Percentiles rank a stretch among this genome's conserved stretches.
Evolutionary conservation across 2,113 vertebrate genomes (phyloP).

Genomic region (Struthidea cinerea): DNA sequence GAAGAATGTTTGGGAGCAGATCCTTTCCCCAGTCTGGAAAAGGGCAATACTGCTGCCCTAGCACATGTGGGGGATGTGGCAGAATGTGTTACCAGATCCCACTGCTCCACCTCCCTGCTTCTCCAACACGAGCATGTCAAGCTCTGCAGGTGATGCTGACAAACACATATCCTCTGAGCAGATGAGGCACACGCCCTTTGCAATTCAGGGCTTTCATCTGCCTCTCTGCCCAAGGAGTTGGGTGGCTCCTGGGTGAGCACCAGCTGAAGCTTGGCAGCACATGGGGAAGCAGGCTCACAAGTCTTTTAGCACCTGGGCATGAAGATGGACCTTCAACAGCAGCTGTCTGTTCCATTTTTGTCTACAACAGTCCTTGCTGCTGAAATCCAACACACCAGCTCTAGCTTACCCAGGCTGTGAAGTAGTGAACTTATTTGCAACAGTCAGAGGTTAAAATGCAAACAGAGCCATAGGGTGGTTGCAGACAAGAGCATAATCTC

Average conservation of each 20-base stretch:
- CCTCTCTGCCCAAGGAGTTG: neutral
- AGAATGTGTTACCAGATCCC: neutral
- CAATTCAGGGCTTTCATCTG: neutral
- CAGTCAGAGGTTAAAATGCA: neutral
- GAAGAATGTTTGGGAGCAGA: neutral
- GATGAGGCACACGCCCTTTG: neutral
- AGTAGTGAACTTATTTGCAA: neutral
- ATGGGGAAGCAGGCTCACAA: rapidly evolving
- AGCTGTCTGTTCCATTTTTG: neutral
- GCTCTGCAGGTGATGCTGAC: neutral
- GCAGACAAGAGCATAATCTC: neutral
- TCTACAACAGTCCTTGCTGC: neutral
- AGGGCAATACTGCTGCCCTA: neutral
- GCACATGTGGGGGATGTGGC: neutral
- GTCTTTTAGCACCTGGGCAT: neutral
- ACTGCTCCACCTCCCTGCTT: neutral
- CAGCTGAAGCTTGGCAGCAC: neutral
- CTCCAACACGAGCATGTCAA: neutral
- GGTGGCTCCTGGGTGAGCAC: neutral
- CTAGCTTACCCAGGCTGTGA: rapidly evolving
- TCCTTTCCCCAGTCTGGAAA: neutral
- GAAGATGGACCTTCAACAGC: neutral
- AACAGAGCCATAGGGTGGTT: neutral
- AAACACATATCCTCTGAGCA: neutral
- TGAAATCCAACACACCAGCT: neutral